phyloP scores from a whole-genome alignment of 2,797 vertebrate genomes.

The Hydrocynus forskahlii region DNA sequence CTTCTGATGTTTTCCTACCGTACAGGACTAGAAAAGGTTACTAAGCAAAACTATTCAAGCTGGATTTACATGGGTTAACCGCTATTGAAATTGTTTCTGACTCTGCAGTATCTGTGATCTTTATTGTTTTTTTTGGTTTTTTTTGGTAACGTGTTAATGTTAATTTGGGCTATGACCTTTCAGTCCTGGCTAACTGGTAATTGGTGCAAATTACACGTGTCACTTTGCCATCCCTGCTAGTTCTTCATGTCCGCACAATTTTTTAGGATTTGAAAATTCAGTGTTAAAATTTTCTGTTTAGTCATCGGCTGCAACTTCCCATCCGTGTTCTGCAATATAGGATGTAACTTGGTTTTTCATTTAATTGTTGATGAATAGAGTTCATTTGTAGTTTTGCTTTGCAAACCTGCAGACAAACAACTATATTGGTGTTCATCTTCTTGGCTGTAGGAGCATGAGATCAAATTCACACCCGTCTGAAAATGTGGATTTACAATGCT shows the following conservation, averaged over 20 bases:
- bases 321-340: too few relatives aligned
- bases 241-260: background rate
- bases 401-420: too few relatives aligned
- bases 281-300: background rate
- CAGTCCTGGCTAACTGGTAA: background rate
- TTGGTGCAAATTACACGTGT: background rate
- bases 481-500: background rate
- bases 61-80: too few relatives aligned
- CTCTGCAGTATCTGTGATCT: background rate
- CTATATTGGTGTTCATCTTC: too few relatives aligned
- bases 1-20: too few relatives aligned
- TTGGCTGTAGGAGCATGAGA: too few relatives aligned
- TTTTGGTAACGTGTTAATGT: background rate
- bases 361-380: too few relatives aligned
- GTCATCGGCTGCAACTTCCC: background rate
- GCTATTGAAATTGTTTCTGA: background rate
- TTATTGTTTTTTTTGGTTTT: background rate
- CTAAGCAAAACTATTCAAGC: too few relatives aligned
- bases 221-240: background rate
- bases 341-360: too few relatives aligned
- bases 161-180: background rate
- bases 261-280: background rate
- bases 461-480: too few relatives aligned
- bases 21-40: too few relatives aligned
- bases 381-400: too few relatives aligned